Evolutionary conservation across 2,888 invertebrate genomes (phyloP).

Genomic region (Papilio demoleus): DNA sequence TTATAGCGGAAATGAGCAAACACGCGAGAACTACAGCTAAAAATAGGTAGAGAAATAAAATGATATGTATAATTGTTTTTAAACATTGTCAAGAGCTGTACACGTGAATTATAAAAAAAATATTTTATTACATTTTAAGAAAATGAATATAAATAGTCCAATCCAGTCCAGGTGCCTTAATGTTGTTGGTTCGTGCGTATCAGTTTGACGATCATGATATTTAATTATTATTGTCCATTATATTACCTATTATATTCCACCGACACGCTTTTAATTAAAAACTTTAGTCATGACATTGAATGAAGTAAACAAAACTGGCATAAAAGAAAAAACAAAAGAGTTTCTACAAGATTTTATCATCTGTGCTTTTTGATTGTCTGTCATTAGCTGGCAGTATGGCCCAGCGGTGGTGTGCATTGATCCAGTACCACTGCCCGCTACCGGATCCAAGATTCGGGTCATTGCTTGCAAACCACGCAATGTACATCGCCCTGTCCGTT

Average conservation of each 20-base stretch:
- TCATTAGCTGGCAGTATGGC: not conserved
- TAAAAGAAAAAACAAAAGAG: slow-evolving; percentile 1
- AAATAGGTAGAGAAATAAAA: too few species aligned
- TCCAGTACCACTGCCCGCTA: slow-evolving; percentile 15
- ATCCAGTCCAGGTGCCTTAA: not conserved
- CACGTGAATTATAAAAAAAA: too few species aligned
- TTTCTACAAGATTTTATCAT: not conserved
- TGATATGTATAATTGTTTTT: too few species aligned
- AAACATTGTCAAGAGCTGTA: too few species aligned
- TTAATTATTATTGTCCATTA: not conserved
- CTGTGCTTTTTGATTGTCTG: not conserved
- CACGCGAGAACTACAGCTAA: too few species aligned
- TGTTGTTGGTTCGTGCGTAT: not conserved
- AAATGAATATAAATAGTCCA: not conserved
- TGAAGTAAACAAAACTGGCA: not conserved
- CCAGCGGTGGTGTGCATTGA: not conserved
- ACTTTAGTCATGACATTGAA: not conserved
- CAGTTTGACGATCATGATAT: not conserved
- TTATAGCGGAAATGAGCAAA: too few species aligned
- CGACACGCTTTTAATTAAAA: not conserved
- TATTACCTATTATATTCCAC: not conserved
- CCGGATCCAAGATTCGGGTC: slow-evolving; percentile 17
- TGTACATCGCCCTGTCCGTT: slow-evolving; percentile 1
- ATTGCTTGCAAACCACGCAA: slow-evolving; percentile 6
- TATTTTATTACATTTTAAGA: too few species aligned